Evolutionary conservation across 1,140 invertebrate species (phyloP).

Genomic region (Sinonovacula constricta): DNA sequence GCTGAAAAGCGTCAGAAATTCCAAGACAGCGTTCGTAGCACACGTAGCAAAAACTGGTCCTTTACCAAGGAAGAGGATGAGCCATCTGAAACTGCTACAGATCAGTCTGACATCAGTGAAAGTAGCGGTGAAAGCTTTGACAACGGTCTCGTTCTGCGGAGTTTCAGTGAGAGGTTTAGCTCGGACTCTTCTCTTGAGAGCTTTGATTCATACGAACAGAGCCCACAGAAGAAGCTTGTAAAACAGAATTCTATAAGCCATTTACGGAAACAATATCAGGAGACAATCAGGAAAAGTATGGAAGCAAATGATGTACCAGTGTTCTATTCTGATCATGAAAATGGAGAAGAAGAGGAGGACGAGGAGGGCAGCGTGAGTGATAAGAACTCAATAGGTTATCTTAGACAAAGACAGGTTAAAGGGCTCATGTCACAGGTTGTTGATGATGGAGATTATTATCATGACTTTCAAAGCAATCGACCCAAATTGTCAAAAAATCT

Average conservation of each 20-base stretch:
- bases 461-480: no score
- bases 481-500: no score
- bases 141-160: conserved; percentile 15
- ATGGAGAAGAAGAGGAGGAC: background rate
- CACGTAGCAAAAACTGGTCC: conserved; percentile 27
- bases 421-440: conserved; percentile 11
- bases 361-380: background rate
- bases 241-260: conserved; percentile 33
- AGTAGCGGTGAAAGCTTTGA: conserved; percentile 27
- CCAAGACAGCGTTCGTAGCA: conserved; percentile 21
- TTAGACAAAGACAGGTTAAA: conserved; percentile 14
- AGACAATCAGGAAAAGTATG: conserved; percentile 28
- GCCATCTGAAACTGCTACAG: background rate
- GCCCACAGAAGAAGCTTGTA: background rate
- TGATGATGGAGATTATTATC: conserved; percentile 44
- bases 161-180: conserved; percentile 44
- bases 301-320: conserved; percentile 20
- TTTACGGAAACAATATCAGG: conserved; percentile 28
- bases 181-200: conserved; percentile 40
- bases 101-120: background rate
- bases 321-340: conserved; percentile 12
- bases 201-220: conserved; percentile 10
- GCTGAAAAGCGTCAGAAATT: conserved; percentile 37
- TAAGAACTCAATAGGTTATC: background rate
- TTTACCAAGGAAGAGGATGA: conserved; percentile 32